These are phyloP conservation scores for Crenuchus spilurus DNA, from an alignment of 2,797 vertebrate species.

Conservation along the genomic window DNA sequence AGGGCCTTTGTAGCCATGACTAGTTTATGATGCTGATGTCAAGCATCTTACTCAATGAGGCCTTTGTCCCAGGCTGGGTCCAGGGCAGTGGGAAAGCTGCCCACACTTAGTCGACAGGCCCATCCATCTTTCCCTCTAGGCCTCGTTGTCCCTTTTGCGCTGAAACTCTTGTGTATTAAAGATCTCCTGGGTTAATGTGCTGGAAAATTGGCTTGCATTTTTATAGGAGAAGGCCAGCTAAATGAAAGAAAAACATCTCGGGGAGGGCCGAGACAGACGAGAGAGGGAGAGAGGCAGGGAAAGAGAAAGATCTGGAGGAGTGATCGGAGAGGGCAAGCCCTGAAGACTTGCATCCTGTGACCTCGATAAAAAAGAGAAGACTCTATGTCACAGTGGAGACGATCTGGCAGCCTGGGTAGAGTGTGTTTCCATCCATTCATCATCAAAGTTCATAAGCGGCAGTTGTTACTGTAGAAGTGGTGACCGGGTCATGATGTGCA, in stretches of 20 bases:
- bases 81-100: conserved; percentile 98
- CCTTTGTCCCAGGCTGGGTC: conserved; percentile 94
- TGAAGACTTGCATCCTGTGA: conserved; percentile 88
- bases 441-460: conserved; percentile 77
- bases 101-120: conserved; percentile 91
- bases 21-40: conserved; percentile 99
- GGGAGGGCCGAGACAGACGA: conserved; percentile 73
- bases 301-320: conserved; percentile 78
- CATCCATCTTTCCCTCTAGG: conserved; percentile 93
- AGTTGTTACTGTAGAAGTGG: conserved; percentile 68
- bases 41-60: conserved; percentile 98
- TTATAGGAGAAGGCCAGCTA: conserved; percentile 93
- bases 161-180: conserved; percentile 88
- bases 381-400: conserved; percentile 82
- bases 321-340: conserved; percentile 86
- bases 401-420: conserved; percentile 83
- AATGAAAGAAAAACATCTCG: conserved; percentile 88
- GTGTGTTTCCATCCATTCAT: conserved; percentile 85
- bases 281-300: conserved; percentile 39
- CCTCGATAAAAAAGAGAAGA: conserved; percentile 86
- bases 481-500: conserved; percentile 70
- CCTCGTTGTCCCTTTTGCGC: conserved; percentile 83
- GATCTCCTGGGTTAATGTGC: conserved; percentile 98
- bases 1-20: conserved; percentile 93
- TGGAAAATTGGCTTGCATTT: conserved; percentile 99